Conservation (phyloP, 2,797 vertebrate species). For the Hipposideros larvatus region DNA sequence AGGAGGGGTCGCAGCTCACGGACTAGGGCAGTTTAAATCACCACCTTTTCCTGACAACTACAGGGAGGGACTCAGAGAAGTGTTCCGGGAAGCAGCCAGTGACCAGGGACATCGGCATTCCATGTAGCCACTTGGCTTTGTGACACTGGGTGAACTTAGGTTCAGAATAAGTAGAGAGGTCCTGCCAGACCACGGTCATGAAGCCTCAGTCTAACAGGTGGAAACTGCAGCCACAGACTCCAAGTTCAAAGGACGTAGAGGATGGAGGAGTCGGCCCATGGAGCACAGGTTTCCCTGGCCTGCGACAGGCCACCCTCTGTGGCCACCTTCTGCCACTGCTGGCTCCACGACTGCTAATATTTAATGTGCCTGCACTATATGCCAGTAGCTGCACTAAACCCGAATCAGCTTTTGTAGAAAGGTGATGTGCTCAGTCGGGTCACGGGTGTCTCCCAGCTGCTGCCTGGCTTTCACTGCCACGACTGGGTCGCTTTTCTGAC, state of each 20-base stretch:
- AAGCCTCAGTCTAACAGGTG: neutral
- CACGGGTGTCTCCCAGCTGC: neutral
- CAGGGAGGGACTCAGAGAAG: too few species aligned
- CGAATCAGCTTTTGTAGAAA: neutral
- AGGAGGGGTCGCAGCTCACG: too few species aligned
- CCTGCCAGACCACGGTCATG: neutral
- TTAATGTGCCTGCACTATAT: too few species aligned
- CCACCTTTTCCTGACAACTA: too few species aligned
- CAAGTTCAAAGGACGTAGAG: neutral
- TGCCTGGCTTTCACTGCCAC: neutral
- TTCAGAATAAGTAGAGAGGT: neutral
- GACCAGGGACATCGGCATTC: too few species aligned
- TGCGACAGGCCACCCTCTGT: neutral
- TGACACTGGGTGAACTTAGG: neutral
- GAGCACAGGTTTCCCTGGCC: neutral
- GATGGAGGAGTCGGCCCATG: neutral
- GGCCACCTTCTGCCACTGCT: too few species aligned
- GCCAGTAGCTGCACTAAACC: too few species aligned
- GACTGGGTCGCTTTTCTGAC: accelerated
- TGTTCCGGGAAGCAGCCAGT: too few species aligned
- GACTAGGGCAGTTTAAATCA: too few species aligned
- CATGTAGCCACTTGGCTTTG: too few species aligned
- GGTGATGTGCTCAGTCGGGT: neutral
- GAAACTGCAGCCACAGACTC: neutral
- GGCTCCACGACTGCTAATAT: too few species aligned